Percentiles rank a stretch among this genome's conserved stretches.
Conservation (phyloP, 2,113 vertebrate species). For the Turdus rufiventris region DNA sequence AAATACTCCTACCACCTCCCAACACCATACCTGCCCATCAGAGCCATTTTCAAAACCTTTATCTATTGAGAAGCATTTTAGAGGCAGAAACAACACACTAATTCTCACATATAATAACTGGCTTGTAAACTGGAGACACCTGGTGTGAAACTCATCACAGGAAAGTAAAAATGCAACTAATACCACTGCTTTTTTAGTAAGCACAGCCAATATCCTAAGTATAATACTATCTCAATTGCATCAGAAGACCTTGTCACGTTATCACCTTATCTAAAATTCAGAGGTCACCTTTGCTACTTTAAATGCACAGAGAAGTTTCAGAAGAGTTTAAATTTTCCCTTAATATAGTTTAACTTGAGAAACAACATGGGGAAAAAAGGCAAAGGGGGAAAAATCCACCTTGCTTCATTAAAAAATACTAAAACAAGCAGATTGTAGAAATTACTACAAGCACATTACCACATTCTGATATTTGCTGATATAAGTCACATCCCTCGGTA, state of each 20-base stretch:
- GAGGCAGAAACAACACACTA: background rate
- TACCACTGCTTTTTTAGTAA: background rate
- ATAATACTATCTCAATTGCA: background rate
- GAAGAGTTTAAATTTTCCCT: background rate
- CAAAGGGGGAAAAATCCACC: fast-evolving
- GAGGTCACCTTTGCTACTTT: background rate
- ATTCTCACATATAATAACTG: background rate
- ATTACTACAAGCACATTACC: background rate
- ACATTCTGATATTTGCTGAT: background rate
- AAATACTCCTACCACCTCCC: background rate
- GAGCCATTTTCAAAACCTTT: background rate
- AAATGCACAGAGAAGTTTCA: background rate
- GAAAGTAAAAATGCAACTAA: constrained; percentile 3
- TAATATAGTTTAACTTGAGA: background rate
- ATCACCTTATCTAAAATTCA: background rate
- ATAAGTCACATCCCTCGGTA: background rate
- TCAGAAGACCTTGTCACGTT: background rate
- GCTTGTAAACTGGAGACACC: background rate
- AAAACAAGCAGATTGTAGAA: background rate
- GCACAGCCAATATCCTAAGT: background rate
- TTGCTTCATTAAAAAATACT: background rate
- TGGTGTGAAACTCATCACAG: background rate
- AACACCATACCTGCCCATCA: background rate
- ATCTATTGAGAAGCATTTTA: background rate
- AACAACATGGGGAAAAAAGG: background rate